Percentiles rank a stretch among this genome's conserved stretches.
phyloP scores from a whole-genome alignment of 2,888 invertebrate genomes.

The Abrostola triplasia region DNA sequence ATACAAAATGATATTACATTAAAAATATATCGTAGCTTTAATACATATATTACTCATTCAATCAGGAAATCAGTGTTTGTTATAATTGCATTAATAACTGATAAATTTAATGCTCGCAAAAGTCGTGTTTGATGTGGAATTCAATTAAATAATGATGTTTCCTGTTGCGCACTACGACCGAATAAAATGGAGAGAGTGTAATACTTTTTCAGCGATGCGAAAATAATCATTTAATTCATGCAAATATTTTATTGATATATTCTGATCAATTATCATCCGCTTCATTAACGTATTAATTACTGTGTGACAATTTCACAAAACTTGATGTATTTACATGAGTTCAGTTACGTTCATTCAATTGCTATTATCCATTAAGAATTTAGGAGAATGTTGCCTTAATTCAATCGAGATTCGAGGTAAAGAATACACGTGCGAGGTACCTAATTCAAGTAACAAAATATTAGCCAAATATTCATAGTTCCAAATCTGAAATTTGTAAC shows the following conservation, averaged over 20 bases:
- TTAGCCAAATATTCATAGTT: no score
- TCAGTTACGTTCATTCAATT: no score
- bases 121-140: constrained; percentile 11
- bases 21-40: constrained; percentile 4
- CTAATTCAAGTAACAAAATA: no score
- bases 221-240: constrained; percentile 19
- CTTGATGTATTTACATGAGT: no score
- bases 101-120: neutral
- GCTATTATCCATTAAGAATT: no score
- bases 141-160: constrained; percentile 17
- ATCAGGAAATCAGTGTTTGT: constrained; percentile 10
- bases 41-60: constrained; percentile 1
- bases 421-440: no score
- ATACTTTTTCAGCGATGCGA: constrained; percentile 5
- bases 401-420: no score
- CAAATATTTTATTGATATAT: constrained; percentile 17
- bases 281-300: no score
- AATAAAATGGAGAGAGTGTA: constrained; percentile 21
- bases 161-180: constrained; percentile 3
- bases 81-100: neutral
- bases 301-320: no score
- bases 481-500: no score
- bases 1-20: constrained; percentile 21
- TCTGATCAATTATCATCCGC: neutral
- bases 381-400: no score